phyloP scores from a whole-genome alignment of 2,113 vertebrate genomes.

The Hystrix cristata region DNA sequence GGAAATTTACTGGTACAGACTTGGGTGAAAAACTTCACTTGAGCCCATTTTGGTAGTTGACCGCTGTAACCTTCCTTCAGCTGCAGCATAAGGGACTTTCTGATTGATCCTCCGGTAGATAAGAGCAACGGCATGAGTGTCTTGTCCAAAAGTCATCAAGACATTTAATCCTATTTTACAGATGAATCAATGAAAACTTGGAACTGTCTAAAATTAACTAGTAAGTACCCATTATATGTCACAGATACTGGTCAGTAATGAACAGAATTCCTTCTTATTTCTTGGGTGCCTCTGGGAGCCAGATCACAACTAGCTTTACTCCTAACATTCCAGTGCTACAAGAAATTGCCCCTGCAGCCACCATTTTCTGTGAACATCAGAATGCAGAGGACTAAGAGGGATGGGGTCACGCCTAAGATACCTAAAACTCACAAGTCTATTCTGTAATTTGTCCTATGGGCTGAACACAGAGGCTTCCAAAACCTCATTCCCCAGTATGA shows the following conservation, averaged over 20 bases:
- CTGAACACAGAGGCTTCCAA: background rate
- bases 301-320: background rate
- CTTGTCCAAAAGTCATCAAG: background rate
- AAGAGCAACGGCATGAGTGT: background rate
- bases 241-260: background rate
- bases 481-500: background rate
- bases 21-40: slow-evolving; percentile 35
- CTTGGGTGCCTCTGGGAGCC: background rate
- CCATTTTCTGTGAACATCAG: background rate
- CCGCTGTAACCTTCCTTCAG: background rate
- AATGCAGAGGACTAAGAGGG: background rate
- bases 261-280: background rate
- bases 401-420: background rate
- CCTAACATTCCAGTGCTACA: background rate
- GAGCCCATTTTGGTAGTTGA: background rate
- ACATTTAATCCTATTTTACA: background rate
- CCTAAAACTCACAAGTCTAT: background rate
- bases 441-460: background rate
- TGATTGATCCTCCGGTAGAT: background rate
- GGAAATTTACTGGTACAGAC: slow-evolving; percentile 74
- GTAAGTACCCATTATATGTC: background rate
- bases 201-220: background rate
- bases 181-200: background rate
- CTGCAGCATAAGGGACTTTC: background rate
- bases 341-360: background rate